phyloP scores from a whole-genome alignment of 2,888 invertebrate species.

The Aphodius granarius region DNA sequence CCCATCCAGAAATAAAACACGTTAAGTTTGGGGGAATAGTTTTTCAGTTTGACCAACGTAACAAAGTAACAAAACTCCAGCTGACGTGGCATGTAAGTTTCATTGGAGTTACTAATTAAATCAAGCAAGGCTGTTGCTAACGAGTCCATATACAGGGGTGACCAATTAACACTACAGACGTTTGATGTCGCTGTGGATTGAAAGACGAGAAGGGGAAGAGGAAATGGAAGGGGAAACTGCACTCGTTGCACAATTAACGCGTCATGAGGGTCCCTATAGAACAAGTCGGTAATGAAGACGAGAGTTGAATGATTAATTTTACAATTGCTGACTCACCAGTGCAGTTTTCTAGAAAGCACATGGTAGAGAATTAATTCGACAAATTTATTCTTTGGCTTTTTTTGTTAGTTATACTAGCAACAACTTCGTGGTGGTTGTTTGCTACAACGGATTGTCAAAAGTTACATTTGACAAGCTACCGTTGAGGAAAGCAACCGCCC shows the following conservation, averaged over 20 bases:
- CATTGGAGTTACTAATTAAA: not conserved
- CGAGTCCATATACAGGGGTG: not conserved
- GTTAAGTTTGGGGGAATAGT: too few species aligned
- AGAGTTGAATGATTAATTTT: not conserved
- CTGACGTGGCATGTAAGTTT: not conserved
- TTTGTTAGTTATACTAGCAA: too few species aligned
- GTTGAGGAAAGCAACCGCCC: too few species aligned
- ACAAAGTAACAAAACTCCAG: not conserved
- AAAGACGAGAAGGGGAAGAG: not conserved
- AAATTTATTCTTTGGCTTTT: too few species aligned
- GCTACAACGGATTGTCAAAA: too few species aligned
- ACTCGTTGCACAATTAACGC: not conserved
- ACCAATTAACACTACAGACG: not conserved
- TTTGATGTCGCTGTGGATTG: not conserved
- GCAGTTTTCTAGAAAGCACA: not conserved
- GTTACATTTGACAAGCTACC: too few species aligned
- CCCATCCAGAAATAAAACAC: too few species aligned
- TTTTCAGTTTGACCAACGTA: too few species aligned
- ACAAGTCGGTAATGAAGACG: not conserved
- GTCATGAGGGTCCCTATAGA: not conserved
- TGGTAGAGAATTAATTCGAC: too few species aligned
- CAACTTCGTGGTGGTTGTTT: too few species aligned
- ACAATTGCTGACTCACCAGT: not conserved
- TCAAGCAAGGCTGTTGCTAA: not conserved
- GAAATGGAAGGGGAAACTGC: not conserved